These are phyloP conservation scores for Lampris incognitus DNA, from an alignment of 2,113 vertebrate species.

Conservation along the genomic window DNA sequence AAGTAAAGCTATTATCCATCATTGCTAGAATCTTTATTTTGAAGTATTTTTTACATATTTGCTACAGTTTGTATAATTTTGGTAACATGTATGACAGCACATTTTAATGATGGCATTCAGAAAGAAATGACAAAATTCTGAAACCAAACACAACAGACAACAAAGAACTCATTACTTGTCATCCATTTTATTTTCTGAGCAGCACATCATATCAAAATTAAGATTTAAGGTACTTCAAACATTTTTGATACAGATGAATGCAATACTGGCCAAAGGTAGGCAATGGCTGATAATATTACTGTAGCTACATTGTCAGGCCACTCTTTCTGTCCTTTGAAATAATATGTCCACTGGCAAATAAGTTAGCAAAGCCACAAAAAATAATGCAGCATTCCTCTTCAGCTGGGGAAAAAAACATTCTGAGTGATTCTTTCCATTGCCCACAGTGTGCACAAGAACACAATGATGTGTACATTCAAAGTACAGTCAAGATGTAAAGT, in stretches of 20 bases:
- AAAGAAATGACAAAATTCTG: too few species aligned
- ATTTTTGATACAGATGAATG: conserved; percentile 30
- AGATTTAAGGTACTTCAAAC: neutral
- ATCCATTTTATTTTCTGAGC: conserved; percentile 42
- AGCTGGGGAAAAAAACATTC: conserved; percentile 11
- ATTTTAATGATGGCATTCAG: too few species aligned
- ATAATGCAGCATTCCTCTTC: conserved; percentile 7
- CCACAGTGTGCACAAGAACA: conserved; percentile 36
- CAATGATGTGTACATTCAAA: neutral
- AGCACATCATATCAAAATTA: conserved; percentile 5
- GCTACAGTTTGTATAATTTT: too few species aligned
- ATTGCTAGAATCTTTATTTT: too few species aligned
- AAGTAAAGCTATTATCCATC: too few species aligned
- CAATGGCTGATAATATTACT: neutral
- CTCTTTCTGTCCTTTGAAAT: neutral
- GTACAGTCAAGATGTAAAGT: neutral
- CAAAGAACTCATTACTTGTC: neutral
- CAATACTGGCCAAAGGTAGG: neutral
- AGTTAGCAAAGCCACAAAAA: neutral
- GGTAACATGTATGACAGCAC: too few species aligned
- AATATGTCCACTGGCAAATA: neutral
- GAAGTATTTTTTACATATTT: too few species aligned
- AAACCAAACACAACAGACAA: too few species aligned
- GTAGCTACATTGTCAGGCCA: neutral
- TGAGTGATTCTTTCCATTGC: neutral